A percentile compares a stretch with the other conserved stretches of the same genome.
Evolutionary conservation across 37 sponge, comb jelly and placozoan genomes (phyloP).

Genomic region (Cliona cf. orientalis): DNA sequence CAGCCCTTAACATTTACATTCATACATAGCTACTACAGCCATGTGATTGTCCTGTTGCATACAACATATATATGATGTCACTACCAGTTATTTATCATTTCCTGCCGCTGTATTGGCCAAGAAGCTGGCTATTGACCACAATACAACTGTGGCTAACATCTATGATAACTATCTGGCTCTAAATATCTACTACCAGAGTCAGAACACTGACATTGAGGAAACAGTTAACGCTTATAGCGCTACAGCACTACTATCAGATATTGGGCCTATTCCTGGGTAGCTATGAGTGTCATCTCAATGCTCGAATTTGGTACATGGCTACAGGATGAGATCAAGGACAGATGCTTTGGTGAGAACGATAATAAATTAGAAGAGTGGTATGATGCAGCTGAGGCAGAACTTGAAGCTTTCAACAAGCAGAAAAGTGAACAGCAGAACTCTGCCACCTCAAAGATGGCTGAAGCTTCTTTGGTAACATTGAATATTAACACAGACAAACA

Average conservation of each 20-base stretch:
- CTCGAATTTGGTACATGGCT: no score
- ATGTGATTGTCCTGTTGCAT: not conserved
- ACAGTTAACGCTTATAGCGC: conserved; percentile 13
- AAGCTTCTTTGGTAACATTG: no score
- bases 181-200: not conserved
- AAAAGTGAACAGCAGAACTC: no score
- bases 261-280: conserved; percentile 52
- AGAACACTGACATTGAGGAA: not conserved
- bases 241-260: conserved; percentile 34
- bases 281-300: no score
- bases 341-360: no score
- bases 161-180: not conserved
- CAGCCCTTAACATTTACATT: not conserved
- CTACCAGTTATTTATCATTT: conserved; percentile 2
- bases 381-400: no score
- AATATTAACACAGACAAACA: no score
- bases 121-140: not conserved
- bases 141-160: not conserved
- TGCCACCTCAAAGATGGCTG: no score
- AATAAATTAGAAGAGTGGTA: no score
- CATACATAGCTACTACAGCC: not conserved
- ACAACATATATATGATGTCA: not conserved
- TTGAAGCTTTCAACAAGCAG: no score
- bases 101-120: not conserved
- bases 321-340: no score